phyloP scores from a whole-genome alignment of 64 coral and sea anemone species.

The Pachyseris speciosa region DNA sequence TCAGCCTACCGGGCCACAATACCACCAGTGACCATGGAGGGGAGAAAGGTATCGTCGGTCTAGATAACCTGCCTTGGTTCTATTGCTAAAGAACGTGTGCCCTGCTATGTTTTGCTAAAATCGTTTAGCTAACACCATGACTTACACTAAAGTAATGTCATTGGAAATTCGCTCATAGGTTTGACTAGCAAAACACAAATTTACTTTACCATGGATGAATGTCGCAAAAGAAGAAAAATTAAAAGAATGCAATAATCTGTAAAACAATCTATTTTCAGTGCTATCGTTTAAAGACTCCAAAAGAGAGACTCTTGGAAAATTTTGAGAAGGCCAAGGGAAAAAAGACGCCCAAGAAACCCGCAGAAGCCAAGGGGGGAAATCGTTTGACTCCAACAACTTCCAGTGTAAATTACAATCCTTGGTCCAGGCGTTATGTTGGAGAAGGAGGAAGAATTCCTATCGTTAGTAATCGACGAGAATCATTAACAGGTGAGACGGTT shows the following conservation, averaged over 20 bases:
- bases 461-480: conserved; percentile 79
- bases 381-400: conserved; percentile 41
- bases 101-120: too few relatives aligned
- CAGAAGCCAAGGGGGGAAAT: conserved; percentile 7
- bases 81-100: too few relatives aligned
- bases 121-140: too few relatives aligned
- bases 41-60: conserved; percentile 57
- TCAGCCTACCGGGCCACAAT: conserved; percentile 92
- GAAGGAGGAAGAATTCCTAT: conserved; percentile 74
- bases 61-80: background rate
- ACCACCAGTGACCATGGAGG: conserved; percentile 62
- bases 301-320: conserved; percentile 40
- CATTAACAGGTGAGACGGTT: conserved; percentile 70
- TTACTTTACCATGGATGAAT: too few relatives aligned
- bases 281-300: conserved; percentile 63
- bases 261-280: conserved; percentile 9
- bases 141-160: too few relatives aligned
- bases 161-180: too few relatives aligned
- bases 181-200: too few relatives aligned
- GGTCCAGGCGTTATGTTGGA: conserved; percentile 54
- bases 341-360: conserved; percentile 48
- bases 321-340: conserved; percentile 35
- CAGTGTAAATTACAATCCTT: background rate
- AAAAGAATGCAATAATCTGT: too few relatives aligned
- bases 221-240: too few relatives aligned